A percentile compares a stretch with the other conserved stretches of the same genome.
Evolutionary conservation across 1,140 invertebrate genomes (phyloP).

Genomic region (Bombus difficillimus): DNA sequence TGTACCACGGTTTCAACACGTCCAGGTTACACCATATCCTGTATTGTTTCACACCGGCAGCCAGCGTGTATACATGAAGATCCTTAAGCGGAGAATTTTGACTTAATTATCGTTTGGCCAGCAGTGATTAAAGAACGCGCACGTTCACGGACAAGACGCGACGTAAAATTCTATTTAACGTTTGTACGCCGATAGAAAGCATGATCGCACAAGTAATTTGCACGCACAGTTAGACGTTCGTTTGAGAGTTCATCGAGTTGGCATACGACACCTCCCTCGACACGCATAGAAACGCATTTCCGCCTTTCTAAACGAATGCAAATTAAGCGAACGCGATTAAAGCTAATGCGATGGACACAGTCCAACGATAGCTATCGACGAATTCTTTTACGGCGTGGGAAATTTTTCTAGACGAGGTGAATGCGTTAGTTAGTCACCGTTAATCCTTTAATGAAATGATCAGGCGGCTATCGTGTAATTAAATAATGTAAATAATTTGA

Average conservation of each 20-base stretch:
- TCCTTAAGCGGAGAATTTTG: constrained; percentile 26
- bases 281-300: constrained; percentile 54
- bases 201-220: constrained; percentile 48
- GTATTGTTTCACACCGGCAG: constrained; percentile 36
- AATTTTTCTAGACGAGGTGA: constrained; percentile 19
- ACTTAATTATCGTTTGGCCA: not conserved
- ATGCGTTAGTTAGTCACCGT: not conserved
- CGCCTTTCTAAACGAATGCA: constrained; percentile 69
- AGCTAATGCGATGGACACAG: constrained; percentile 22
- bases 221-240: constrained; percentile 33
- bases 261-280: constrained; percentile 27
- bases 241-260: constrained; percentile 42
- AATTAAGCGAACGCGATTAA: constrained; percentile 58
- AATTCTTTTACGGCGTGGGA: constrained; percentile 43
- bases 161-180: constrained; percentile 38
- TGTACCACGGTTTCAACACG: constrained; percentile 33
- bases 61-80: not conserved
- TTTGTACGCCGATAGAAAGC: constrained; percentile 53
- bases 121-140: not conserved
- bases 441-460: not conserved
- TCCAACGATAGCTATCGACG: constrained; percentile 30
- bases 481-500: not conserved
- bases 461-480: not conserved
- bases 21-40: constrained; percentile 41
- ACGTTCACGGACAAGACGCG: not conserved